Conservation (phyloP, 1,140 invertebrate species). For the Heliconius hewitsoni region DNA sequence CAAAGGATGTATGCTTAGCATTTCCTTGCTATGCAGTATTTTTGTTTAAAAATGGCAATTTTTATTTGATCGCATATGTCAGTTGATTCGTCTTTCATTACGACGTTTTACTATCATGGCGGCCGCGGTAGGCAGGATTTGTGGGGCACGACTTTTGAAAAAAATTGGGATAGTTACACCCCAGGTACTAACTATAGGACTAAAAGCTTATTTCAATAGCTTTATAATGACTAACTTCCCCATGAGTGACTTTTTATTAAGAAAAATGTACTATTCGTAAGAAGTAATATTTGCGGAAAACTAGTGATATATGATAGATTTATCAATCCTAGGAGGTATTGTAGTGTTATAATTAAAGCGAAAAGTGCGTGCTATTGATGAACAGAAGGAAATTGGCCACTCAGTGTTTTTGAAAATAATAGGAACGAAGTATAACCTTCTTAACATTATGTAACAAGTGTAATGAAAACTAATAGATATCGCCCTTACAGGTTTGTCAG, state of each 20-base stretch:
- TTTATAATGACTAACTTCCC: slow-evolving; percentile 1
- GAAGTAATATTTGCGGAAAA: slow-evolving; percentile 45
- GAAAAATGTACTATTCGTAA: slow-evolving; percentile 15
- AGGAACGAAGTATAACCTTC: slow-evolving; percentile 72
- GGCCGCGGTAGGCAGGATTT: slow-evolving; percentile 90
- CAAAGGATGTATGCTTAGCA: neutral
- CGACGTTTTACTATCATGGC: slow-evolving; percentile 87
- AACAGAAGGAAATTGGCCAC: slow-evolving; percentile 32
- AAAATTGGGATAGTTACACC: slow-evolving; percentile 76
- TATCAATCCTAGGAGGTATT: slow-evolving; percentile 31
- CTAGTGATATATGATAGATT: slow-evolving; percentile 58
- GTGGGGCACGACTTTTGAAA: slow-evolving; percentile 88
- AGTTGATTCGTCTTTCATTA: slow-evolving; percentile 68
- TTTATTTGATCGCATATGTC: slow-evolving; percentile 59
- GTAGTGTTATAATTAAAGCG: slow-evolving; percentile 36
- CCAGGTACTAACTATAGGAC: slow-evolving; percentile 66
- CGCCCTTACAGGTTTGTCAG: slow-evolving; percentile 83
- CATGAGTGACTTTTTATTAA: neutral
- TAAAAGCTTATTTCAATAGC: slow-evolving; percentile 38
- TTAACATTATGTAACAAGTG: slow-evolving; percentile 78
- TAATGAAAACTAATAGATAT: slow-evolving; percentile 65
- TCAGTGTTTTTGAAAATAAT: slow-evolving; percentile 48
- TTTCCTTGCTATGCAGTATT: neutral
- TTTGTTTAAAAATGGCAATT: slow-evolving; percentile 37
- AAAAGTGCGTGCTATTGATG: slow-evolving; percentile 40